Conservation (phyloP, 2,888 invertebrate species). For the Cosmia trapezina region DNA sequence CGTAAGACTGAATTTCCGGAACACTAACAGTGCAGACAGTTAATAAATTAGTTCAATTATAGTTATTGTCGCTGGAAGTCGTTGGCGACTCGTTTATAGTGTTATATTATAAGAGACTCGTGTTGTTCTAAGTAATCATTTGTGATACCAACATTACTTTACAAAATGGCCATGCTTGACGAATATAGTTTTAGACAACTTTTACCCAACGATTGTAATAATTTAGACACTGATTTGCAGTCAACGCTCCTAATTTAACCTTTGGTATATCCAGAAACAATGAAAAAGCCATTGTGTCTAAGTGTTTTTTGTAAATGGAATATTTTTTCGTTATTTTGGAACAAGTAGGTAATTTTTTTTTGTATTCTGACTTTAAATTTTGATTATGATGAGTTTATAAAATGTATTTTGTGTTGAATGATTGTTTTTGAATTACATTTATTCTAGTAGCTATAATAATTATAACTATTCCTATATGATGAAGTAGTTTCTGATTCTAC, state of each 20-base stretch:
- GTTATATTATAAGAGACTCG: slow-evolving; percentile 58
- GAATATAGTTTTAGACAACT: slow-evolving; percentile 59
- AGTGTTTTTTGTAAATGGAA: slow-evolving; percentile 8
- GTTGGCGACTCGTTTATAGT: slow-evolving; percentile 57
- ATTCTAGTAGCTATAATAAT: slow-evolving; percentile 29
- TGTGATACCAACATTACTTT: slow-evolving; percentile 66
- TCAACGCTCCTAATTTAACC: slow-evolving; percentile 28
- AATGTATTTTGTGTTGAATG: slow-evolving; percentile 49
- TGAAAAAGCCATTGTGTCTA: background rate
- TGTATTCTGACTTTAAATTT: slow-evolving; percentile 40
- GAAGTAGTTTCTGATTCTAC: slow-evolving; percentile 49
- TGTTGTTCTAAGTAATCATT: slow-evolving; percentile 67
- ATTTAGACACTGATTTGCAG: slow-evolving; percentile 33
- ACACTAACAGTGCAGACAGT: slow-evolving; percentile 61
- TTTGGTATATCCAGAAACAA: too few relatives aligned
- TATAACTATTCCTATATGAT: slow-evolving; percentile 40
- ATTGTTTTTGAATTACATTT: slow-evolving; percentile 43
- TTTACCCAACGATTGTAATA: slow-evolving; percentile 63
- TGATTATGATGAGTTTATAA: slow-evolving; percentile 41
- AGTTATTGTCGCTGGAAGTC: slow-evolving; percentile 56
- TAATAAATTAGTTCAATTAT: slow-evolving; percentile 68
- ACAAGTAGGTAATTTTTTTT: slow-evolving; percentile 31
- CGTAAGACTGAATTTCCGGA: slow-evolving; percentile 71
- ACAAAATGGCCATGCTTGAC: slow-evolving; percentile 68
- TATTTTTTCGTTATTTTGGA: slow-evolving; percentile 31